These are phyloP conservation scores for Ailuropoda melanoleuca DNA, from an alignment of 2,113 vertebrate species.

Conservation along the genomic window DNA sequence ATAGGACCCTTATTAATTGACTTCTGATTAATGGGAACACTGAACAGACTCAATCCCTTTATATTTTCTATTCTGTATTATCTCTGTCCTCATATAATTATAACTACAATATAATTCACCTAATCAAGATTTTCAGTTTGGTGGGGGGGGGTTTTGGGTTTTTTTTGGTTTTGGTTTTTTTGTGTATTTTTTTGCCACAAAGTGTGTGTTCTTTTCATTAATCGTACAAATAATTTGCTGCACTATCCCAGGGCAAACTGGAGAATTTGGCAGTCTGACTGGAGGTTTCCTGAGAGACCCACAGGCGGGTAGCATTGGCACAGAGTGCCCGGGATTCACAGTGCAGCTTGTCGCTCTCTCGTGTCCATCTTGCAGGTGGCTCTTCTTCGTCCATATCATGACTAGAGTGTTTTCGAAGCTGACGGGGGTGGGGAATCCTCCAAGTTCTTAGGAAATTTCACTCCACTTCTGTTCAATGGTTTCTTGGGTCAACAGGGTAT, in stretches of 20 bases:
- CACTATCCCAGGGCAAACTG: constrained; percentile 67
- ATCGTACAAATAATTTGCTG: constrained; percentile 76
- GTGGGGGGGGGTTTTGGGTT: not conserved
- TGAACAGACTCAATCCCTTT: too few species aligned
- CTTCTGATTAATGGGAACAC: too few species aligned
- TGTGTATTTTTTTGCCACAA: constrained; percentile 52
- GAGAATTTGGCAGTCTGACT: constrained; percentile 72
- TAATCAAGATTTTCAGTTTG: not conserved
- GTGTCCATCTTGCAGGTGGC: constrained; percentile 65
- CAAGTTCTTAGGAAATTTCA: constrained; percentile 71
- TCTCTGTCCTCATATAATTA: not conserved
- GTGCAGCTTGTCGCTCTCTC: constrained; percentile 61
- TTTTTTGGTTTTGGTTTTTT: not conserved
- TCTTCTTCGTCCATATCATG: constrained; percentile 58
- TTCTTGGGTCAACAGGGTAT: constrained; percentile 84
- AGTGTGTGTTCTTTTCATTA: constrained; percentile 73
- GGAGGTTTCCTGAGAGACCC: constrained; percentile 43
- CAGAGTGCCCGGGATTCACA: constrained; percentile 69
- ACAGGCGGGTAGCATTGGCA: constrained; percentile 37
- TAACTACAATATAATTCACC: not conserved
- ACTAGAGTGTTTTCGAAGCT: constrained; percentile 39
- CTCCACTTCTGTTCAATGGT: constrained; percentile 76
- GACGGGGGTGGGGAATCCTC: not conserved
- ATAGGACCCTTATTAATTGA: too few species aligned
- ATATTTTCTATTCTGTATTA: not conserved